phyloP scores from a whole-genome alignment of 2,113 vertebrate species.

The Desmodus rotundus region DNA sequence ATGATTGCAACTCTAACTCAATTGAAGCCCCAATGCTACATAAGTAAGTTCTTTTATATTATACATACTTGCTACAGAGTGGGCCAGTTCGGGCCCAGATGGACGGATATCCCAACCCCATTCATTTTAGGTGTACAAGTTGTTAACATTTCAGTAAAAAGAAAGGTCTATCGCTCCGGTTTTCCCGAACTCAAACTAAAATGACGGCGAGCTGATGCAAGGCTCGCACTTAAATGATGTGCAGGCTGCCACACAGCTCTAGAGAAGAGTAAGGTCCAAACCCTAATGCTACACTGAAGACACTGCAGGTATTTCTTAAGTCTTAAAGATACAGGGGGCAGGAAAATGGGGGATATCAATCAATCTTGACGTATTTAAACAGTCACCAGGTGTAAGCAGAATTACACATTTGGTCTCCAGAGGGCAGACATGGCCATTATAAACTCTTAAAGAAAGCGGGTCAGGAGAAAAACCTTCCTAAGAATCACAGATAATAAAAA shows the following conservation, averaged over 20 bases:
- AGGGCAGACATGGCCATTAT: neutral
- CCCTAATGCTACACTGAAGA: neutral
- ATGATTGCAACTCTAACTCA: neutral
- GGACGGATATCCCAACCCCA: neutral
- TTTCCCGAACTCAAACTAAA: constrained; percentile 3
- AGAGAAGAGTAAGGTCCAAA: neutral
- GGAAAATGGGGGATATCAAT: neutral
- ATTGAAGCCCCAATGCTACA: neutral
- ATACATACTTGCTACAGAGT: neutral
- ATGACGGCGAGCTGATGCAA: neutral
- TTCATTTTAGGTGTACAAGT: neutral
- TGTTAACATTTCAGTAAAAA: neutral
- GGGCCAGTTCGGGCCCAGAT: neutral
- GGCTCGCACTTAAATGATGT: neutral
- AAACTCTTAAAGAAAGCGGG: neutral
- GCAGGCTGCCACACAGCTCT: neutral
- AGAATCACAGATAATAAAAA: neutral
- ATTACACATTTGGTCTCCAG: neutral
- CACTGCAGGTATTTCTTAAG: neutral
- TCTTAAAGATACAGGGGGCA: neutral
- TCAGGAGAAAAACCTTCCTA: neutral
- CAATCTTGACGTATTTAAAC: neutral
- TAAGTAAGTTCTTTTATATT: neutral
- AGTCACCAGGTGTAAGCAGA: neutral
- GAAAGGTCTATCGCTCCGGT: neutral